Evolutionary conservation across 2,888 invertebrate genomes (phyloP).

Genomic region (Bursaphelenchus okinawaensis): DNA sequence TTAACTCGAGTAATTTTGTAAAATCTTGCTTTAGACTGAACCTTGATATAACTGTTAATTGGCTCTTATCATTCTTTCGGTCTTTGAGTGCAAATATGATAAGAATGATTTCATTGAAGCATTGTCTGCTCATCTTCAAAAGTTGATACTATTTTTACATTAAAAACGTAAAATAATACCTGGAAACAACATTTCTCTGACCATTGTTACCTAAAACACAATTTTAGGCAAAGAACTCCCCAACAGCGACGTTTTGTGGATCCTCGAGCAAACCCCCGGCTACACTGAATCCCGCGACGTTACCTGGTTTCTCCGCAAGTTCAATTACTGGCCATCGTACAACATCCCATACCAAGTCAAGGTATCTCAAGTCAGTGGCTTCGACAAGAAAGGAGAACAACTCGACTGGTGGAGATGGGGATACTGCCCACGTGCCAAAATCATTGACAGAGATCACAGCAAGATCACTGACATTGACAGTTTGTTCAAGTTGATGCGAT

Average conservation of each 20-base stretch:
- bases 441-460: conserved; percentile 63
- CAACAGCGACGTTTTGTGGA: conserved; percentile 65
- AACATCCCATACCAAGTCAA: conserved; percentile 68
- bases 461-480: conserved; percentile 64
- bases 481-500: conserved; percentile 66
- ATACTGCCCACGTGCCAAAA: conserved; percentile 57
- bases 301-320: conserved; percentile 56
- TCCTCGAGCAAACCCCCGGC: conserved; percentile 70
- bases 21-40: no score
- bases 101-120: no score
- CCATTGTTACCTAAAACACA: no score
- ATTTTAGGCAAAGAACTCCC: conserved; percentile 59
- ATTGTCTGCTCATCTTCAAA: no score
- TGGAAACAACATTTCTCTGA: no score
- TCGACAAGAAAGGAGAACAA: conserved; percentile 60
- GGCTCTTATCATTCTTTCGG: no score
- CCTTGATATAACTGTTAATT: no score
- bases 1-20: no score
- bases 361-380: conserved; percentile 67
- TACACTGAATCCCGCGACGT: conserved; percentile 44
- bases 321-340: conserved; percentile 72
- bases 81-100: no score
- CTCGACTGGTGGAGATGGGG: conserved; percentile 40
- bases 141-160: no score
- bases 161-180: no score